Evolutionary conservation across 1,140 invertebrate genomes (phyloP).

Genomic region (Tetramorium alpestre): DNA sequence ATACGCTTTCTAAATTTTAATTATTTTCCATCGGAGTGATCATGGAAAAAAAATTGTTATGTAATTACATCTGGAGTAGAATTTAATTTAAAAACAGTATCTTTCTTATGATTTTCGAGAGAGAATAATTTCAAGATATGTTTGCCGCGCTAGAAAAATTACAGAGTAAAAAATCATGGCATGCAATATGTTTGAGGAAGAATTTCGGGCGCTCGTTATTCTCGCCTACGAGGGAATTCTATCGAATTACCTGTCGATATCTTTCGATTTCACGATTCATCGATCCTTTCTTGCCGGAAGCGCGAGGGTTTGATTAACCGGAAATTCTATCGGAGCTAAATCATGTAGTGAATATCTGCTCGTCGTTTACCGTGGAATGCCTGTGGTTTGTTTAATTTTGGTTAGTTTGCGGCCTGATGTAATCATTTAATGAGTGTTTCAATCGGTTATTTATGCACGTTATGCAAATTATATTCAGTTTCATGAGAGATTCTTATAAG

Average conservation of each 20-base stretch:
- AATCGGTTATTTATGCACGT: constrained; percentile 2
- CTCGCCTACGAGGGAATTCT: constrained; percentile 4
- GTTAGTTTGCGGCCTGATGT: background rate
- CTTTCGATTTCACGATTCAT: constrained; percentile 69
- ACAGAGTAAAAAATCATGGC: background rate
- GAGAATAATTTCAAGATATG: background rate
- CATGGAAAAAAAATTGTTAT: background rate
- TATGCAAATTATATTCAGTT: background rate
- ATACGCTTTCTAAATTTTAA: background rate
- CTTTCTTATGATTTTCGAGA: background rate
- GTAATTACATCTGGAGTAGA: background rate
- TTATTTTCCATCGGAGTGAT: background rate
- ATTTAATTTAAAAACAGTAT: background rate
- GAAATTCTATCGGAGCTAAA: constrained; percentile 63
- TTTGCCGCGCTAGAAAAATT: background rate
- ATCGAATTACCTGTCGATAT: constrained; percentile 63
- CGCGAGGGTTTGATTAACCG: constrained; percentile 61
- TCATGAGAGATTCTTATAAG: background rate
- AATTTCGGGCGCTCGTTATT: constrained; percentile 38
- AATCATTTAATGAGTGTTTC: background rate
- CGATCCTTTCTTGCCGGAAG: constrained; percentile 65
- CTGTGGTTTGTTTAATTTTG: constrained; percentile 54
- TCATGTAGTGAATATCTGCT: constrained; percentile 25
- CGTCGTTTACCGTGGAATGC: constrained; percentile 47
- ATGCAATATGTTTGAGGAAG: background rate